Percentiles rank a stretch among this genome's conserved stretches.
These are phyloP conservation scores for Lampris incognitus DNA, from an alignment of 2,113 vertebrate genomes.

Conservation along the genomic window DNA sequence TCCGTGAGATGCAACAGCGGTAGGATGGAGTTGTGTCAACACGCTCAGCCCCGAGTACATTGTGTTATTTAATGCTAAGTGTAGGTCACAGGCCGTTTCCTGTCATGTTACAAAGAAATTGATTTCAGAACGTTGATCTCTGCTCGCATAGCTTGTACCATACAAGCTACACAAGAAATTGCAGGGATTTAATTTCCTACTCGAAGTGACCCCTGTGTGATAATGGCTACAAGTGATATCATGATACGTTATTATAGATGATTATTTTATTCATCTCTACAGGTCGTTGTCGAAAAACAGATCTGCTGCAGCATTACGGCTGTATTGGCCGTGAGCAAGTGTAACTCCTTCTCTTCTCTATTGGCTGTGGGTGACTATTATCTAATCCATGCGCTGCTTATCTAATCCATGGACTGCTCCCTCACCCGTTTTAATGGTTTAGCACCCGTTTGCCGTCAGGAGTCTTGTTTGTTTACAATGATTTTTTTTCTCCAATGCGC, in stretches of 20 bases:
- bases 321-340: background rate
- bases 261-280: background rate
- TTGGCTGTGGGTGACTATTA: background rate
- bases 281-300: background rate
- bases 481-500: background rate
- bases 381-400: background rate
- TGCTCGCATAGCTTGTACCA: no score
- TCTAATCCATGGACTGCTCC: background rate
- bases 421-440: constrained; percentile 1
- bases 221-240: no score
- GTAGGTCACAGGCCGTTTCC: no score
- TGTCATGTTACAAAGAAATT: no score
- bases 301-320: background rate
- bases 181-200: background rate
- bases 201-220: no score
- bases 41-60: constrained; percentile 17
- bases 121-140: no score
- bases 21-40: constrained; percentile 17
- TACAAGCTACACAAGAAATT: no score
- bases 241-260: background rate
- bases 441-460: constrained; percentile 39
- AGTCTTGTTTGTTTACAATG: constrained; percentile 44
- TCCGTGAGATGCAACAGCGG: constrained; percentile 21
- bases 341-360: background rate
- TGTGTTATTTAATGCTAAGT: background rate